phyloP scores from a whole-genome alignment of 2,888 invertebrate species.

The Marronus borbonicus region DNA sequence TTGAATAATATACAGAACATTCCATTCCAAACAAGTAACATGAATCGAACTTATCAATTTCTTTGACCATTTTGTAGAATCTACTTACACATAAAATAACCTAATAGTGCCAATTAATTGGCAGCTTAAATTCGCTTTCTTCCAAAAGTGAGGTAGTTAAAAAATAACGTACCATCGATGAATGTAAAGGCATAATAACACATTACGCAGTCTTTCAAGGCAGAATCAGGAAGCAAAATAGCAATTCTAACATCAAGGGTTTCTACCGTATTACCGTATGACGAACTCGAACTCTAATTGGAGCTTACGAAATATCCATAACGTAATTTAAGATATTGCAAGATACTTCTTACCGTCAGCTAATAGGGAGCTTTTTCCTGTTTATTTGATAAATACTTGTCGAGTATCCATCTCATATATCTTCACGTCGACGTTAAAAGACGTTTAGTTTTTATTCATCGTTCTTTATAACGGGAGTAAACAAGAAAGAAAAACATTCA shows the following conservation, averaged over 20 bases:
- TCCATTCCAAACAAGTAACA: no score
- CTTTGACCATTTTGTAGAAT: no score
- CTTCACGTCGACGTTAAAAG: constrained; percentile 3
- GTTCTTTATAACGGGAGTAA: constrained; percentile 1
- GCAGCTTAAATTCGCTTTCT: no score
- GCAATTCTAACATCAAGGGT: constrained; percentile 30
- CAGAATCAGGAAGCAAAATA: neutral
- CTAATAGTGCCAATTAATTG: no score
- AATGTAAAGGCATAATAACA: no score
- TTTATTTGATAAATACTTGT: neutral
- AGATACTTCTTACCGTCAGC: constrained; percentile 11
- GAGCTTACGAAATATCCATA: constrained; percentile 38
- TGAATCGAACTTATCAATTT: no score
- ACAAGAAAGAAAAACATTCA: constrained; percentile 9
- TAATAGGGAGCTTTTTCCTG: constrained; percentile 12
- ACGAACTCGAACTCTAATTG: constrained; percentile 34
- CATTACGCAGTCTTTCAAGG: neutral
- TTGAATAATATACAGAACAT: no score
- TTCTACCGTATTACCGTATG: constrained; percentile 35
- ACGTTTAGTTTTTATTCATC: neutral
- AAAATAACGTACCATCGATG: no score
- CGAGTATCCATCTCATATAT: neutral
- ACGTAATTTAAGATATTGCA: constrained; percentile 6
- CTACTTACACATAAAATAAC: no score
- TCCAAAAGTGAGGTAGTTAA: no score